Percentiles rank a stretch among this genome's conserved stretches.
These are phyloP conservation scores for Sycon ciliatum DNA, from an alignment of 37 sponge, comb jelly and placozoan species.

Conservation along the genomic window DNA sequence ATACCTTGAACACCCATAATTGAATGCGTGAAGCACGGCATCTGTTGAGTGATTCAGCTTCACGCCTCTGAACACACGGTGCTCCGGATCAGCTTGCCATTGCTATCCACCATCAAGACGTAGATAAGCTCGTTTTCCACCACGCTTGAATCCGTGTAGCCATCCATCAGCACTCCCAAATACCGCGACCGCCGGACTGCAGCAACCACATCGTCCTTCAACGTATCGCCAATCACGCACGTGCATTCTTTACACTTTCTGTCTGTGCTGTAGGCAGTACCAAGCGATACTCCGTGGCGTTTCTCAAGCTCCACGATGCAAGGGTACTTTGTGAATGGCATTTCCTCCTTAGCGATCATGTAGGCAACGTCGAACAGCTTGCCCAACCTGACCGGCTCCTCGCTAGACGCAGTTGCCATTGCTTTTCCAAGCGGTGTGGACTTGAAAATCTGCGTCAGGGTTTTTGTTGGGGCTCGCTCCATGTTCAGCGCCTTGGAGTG, in stretches of 20 bases:
- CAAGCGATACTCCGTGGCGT: neutral
- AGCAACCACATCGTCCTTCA: conserved; percentile 33
- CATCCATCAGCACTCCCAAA: conserved; percentile 32
- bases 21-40: conserved; percentile 11
- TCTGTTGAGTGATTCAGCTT: neutral
- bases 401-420: neutral
- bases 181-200: conserved; percentile 15
- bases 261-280: neutral
- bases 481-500: neutral
- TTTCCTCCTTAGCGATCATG: conserved; percentile 12
- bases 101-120: conserved; percentile 11
- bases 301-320: neutral
- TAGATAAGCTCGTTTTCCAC: conserved; percentile 30
- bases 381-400: neutral
- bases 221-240: conserved; percentile 18
- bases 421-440: neutral
- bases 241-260: conserved; percentile 12
- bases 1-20: conserved; percentile 2
- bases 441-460: neutral
- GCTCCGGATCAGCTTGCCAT: conserved; percentile 1
- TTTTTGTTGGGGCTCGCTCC: neutral
- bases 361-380: conserved; percentile 24
- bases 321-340: neutral
- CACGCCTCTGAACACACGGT: conserved; percentile 15
- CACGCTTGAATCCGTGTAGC: conserved; percentile 16